Evolutionary conservation across 2,113 vertebrate species (phyloP).

Genomic region (Ia io): DNA sequence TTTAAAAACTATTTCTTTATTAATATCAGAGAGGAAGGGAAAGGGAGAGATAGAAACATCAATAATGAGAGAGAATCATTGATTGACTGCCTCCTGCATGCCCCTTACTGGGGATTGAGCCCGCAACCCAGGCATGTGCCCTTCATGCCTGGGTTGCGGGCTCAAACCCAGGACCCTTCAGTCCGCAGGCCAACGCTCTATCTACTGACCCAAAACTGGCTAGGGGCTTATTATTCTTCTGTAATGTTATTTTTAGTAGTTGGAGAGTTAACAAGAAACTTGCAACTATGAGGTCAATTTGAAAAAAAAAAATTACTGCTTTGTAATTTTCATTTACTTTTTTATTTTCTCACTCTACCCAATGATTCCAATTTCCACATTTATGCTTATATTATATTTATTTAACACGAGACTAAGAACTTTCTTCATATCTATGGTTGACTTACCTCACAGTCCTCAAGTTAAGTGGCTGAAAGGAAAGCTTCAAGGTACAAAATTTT

Average conservation of each 20-base stretch:
- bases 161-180: too few species aligned
- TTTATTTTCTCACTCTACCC: background rate
- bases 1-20: background rate
- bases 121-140: too few species aligned
- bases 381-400: background rate
- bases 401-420: background rate
- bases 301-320: background rate
- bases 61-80: too few species aligned
- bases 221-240: background rate
- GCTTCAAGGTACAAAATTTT: background rate
- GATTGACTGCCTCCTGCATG: too few species aligned
- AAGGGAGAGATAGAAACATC: too few species aligned
- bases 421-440: background rate
- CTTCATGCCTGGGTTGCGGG: too few species aligned
- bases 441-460: background rate
- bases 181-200: too few species aligned
- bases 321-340: constrained; percentile 26
- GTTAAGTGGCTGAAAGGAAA: background rate
- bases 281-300: constrained; percentile 3
- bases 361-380: background rate
- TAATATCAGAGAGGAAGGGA: too few species aligned
- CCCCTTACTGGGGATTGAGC: too few species aligned
- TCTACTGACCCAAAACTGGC: too few species aligned
- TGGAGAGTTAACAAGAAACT: background rate
- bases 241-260: constrained; percentile 13